Evolutionary conservation across 1,140 invertebrate species (phyloP).

Genomic region (Zaprionus nigranus): DNA sequence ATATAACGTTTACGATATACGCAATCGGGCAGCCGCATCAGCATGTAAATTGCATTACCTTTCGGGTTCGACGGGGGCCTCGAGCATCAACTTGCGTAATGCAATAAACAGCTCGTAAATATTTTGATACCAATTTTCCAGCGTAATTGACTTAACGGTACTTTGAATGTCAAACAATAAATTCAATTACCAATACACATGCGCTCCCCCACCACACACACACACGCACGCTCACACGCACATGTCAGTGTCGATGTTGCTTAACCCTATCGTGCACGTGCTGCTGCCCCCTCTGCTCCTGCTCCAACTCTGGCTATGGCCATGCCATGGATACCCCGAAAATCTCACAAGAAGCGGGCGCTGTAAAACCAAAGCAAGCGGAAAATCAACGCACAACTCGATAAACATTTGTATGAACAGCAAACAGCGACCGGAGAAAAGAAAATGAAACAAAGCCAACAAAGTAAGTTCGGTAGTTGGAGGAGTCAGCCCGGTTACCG

Average conservation of each 20-base stretch:
- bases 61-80: slow-evolving; percentile 27
- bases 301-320: slow-evolving; percentile 12
- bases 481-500: background rate
- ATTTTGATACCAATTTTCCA: slow-evolving; percentile 83
- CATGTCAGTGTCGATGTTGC: slow-evolving; percentile 46
- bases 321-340: slow-evolving; percentile 53
- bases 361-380: slow-evolving; percentile 76
- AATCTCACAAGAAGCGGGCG: slow-evolving; percentile 43
- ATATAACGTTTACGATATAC: slow-evolving; percentile 49
- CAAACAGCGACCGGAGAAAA: slow-evolving; percentile 24
- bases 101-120: slow-evolving; percentile 83
- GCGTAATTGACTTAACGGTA: slow-evolving; percentile 79
- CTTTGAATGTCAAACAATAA: slow-evolving; percentile 83
- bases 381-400: slow-evolving; percentile 78
- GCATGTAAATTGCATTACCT: slow-evolving; percentile 78
- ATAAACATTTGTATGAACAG: slow-evolving; percentile 73
- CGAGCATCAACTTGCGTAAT: slow-evolving; percentile 69
- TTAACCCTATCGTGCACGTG: slow-evolving; percentile 75
- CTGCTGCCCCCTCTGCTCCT: slow-evolving; percentile 22
- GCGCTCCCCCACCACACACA: slow-evolving; percentile 33
- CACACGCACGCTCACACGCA: slow-evolving; percentile 5
- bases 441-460: slow-evolving; percentile 49
- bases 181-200: slow-evolving; percentile 80
- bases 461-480: slow-evolving; percentile 57
- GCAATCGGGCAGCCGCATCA: slow-evolving; percentile 54